A percentile compares a stretch with the other conserved stretches of the same genome.
phyloP scores from a whole-genome alignment of 2,797 vertebrate species.

The Silurus aristotelis region DNA sequence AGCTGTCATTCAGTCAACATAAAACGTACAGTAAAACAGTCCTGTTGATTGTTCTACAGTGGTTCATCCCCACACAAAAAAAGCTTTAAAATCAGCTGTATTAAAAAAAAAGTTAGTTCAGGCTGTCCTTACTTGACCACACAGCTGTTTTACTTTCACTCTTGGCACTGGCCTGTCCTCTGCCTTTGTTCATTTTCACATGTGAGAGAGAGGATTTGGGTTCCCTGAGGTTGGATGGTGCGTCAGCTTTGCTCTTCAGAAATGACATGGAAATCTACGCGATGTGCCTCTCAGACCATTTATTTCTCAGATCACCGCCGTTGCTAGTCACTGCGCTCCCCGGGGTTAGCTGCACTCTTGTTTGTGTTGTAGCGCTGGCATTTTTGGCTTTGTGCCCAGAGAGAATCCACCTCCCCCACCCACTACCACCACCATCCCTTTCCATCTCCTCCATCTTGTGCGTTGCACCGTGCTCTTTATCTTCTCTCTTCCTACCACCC shows the following conservation, averaged over 20 bases:
- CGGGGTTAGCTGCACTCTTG: slow-evolving; percentile 66
- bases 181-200: neutral
- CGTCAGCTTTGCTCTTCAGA: neutral
- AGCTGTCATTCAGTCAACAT: slow-evolving; percentile 52
- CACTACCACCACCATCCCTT: slow-evolving; percentile 41
- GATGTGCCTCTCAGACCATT: slow-evolving; percentile 39
- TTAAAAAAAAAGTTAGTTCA: neutral
- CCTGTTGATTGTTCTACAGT: slow-evolving; percentile 48
- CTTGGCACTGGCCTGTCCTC: slow-evolving; percentile 6
- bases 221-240: slow-evolving; percentile 11
- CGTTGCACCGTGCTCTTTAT: neutral
- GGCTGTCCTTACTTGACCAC: neutral
- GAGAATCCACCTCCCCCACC: slow-evolving; percentile 65
- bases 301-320: slow-evolving; percentile 53
- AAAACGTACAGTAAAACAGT: slow-evolving; percentile 31
- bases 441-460: slow-evolving; percentile 36
- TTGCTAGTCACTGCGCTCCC: slow-evolving; percentile 64
- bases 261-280: slow-evolving; percentile 27
- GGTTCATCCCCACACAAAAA: slow-evolving; percentile 10
- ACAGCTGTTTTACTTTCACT: slow-evolving; percentile 41
- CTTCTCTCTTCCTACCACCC: neutral
- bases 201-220: neutral
- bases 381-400: slow-evolving; percentile 76
- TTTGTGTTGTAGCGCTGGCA: slow-evolving; percentile 75
- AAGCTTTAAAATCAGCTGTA: too few species aligned